Percentiles rank a stretch among this genome's conserved stretches.
These are phyloP conservation scores for Astreopora myriophthalma DNA, from an alignment of 64 coral and sea anemone species.

Conservation along the genomic window DNA sequence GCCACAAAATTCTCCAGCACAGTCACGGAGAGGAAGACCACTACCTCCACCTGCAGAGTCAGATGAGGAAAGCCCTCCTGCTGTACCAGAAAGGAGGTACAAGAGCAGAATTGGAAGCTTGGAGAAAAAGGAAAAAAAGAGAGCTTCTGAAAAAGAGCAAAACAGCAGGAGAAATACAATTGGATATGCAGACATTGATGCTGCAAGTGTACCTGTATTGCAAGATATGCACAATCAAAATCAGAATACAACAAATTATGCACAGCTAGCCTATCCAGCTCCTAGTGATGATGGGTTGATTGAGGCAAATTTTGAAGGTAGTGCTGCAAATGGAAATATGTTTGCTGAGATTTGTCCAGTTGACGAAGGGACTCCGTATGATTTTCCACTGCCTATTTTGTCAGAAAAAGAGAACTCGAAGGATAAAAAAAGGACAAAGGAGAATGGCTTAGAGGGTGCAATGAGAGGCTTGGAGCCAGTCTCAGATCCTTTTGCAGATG, in stretches of 20 bases:
- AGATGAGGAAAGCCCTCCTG: conserved; percentile 81
- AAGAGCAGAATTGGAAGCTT: conserved; percentile 13
- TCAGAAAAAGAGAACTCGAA: conserved; percentile 14
- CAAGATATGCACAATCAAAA: not conserved
- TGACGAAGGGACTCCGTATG: conserved; percentile 70
- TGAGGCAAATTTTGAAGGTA: not conserved
- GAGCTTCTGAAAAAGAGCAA: not conserved
- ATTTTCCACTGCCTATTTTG: conserved; percentile 80
- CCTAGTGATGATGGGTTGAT: not conserved
- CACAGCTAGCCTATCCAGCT: conserved; percentile 70
- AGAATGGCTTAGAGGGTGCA: conserved; percentile 59
- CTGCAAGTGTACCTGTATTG: not conserved
- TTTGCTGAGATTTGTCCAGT: conserved; percentile 26
- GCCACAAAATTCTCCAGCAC: conserved; percentile 71
- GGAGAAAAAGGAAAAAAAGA: conserved; percentile 1
- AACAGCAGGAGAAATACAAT: conserved; percentile 46
- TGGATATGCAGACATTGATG: conserved; percentile 71
- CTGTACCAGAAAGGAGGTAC: conserved; percentile 81
- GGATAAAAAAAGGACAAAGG: conserved; percentile 15
- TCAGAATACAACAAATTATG: conserved; percentile 77
- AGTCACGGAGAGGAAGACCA: conserved; percentile 63
- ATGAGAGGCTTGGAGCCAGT: conserved; percentile 25
- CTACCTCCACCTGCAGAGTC: conserved; percentile 66
- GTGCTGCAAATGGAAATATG: not conserved
- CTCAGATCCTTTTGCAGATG: conserved; percentile 81